These are phyloP conservation scores for Scaeva pyrastri DNA, from an alignment of 2,888 invertebrate species.

Conservation along the genomic window DNA sequence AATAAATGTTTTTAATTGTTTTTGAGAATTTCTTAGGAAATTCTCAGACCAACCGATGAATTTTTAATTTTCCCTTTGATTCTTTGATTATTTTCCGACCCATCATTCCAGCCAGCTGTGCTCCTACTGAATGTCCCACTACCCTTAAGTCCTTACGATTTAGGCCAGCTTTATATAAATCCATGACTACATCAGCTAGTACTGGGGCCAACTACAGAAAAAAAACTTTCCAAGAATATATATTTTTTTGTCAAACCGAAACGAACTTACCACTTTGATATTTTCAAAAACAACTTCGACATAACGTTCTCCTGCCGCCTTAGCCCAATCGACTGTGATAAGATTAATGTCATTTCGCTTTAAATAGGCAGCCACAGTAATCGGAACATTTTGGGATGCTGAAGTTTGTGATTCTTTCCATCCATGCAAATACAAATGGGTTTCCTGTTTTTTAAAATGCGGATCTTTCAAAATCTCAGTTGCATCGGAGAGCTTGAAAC, in stretches of 20 bases:
- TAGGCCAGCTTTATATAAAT: constrained; percentile 40
- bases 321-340: constrained; percentile 76
- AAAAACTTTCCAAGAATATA: not conserved
- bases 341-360: constrained; percentile 75
- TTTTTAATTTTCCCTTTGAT: constrained; percentile 31
- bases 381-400: constrained; percentile 84
- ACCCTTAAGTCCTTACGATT: constrained; percentile 40
- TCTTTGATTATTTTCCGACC: constrained; percentile 40
- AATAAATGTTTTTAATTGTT: no score
- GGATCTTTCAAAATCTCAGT: constrained; percentile 39
- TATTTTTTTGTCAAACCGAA: not conserved
- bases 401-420: constrained; percentile 85
- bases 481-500: constrained; percentile 48
- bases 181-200: constrained; percentile 27
- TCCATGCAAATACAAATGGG: constrained; percentile 85
- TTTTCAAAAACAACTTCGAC: constrained; percentile 10
- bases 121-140: constrained; percentile 58
- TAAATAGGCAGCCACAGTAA: constrained; percentile 75
- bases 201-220: constrained; percentile 41
- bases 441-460: constrained; percentile 77
- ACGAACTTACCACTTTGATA: constrained; percentile 22
- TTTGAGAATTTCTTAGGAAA: no score
- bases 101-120: constrained; percentile 53
- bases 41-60: constrained; percentile 32
- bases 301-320: constrained; percentile 48